Conservation (phyloP, 1,140 invertebrate species). For the Liolophura sinensis region DNA sequence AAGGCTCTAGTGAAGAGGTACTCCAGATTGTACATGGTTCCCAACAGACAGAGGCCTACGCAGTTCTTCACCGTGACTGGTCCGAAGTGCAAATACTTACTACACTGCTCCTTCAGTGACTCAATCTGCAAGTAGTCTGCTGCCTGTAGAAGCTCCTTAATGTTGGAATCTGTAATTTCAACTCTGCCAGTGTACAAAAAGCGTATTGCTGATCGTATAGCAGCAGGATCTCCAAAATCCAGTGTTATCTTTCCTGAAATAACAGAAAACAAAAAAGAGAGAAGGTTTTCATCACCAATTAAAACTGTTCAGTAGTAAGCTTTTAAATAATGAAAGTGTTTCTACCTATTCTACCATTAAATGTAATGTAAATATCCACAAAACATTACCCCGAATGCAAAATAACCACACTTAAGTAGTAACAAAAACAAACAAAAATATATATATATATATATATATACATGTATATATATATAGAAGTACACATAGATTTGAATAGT, state of each 20-base stretch:
- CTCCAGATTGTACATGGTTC: constrained; percentile 39
- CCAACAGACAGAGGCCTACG: constrained; percentile 37
- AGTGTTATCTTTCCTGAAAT: constrained; percentile 35
- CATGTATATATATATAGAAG: too few species aligned
- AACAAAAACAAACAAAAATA: not conserved
- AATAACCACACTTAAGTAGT: not conserved
- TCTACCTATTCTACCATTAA: too few species aligned
- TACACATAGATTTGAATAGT: too few species aligned
- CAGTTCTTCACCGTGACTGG: constrained; percentile 36
- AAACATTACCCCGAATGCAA: not conserved
- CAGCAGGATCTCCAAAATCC: constrained; percentile 26
- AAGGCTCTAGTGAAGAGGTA: constrained; percentile 32
- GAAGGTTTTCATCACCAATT: too few species aligned
- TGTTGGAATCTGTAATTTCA: constrained; percentile 22
- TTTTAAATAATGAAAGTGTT: too few species aligned
- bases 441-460: too few species aligned
- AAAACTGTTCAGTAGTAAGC: too few species aligned
- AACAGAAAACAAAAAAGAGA: constrained; percentile 12
- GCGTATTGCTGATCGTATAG: constrained; percentile 34
- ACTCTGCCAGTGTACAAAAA: constrained; percentile 37
- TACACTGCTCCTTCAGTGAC: constrained; percentile 34
- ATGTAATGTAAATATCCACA: not conserved
- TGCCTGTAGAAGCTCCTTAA: constrained; percentile 36
- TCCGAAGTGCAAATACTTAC: constrained; percentile 26
- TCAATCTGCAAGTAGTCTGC: constrained; percentile 46